These are phyloP conservation scores for Melanargia galathea DNA, from an alignment of 2,888 invertebrate species.

Conservation along the genomic window DNA sequence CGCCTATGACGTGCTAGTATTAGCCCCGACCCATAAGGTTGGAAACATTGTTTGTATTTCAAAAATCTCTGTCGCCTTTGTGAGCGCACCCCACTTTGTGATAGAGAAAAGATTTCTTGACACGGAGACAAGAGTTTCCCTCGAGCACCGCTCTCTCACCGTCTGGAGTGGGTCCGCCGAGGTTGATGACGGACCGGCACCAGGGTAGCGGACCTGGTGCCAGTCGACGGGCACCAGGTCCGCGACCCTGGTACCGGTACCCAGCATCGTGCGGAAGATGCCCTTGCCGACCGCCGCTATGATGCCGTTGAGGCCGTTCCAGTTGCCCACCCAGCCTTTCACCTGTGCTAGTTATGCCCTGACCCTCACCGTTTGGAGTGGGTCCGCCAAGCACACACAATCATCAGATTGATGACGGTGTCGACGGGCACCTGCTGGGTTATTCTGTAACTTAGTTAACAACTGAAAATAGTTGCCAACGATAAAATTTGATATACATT, in stretches of 20 bases:
- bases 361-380: constrained; percentile 83
- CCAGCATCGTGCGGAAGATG: constrained; percentile 92
- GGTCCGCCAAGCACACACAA: constrained; percentile 95
- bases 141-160: constrained; percentile 66
- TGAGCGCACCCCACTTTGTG: too few species aligned
- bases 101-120: neutral
- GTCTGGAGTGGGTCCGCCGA: constrained; percentile 91
- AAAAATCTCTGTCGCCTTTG: too few species aligned
- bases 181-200: constrained; percentile 94
- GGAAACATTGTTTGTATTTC: too few species aligned
- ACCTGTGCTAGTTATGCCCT: constrained; percentile 57
- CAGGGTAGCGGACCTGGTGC: constrained; percentile 92
- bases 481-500: too few species aligned
- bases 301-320: constrained; percentile 95
- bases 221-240: constrained; percentile 95
- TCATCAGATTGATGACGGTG: constrained; percentile 96
- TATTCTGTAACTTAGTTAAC: too few species aligned
- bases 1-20: too few species aligned
- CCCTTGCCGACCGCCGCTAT: constrained; percentile 91
- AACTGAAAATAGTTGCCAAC: too few species aligned
- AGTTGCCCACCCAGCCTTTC: constrained; percentile 98
- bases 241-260: constrained; percentile 89
- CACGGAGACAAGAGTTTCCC: too few species aligned
- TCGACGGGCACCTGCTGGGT: constrained; percentile 95
- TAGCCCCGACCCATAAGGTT: too few species aligned